phyloP scores from a whole-genome alignment of 2,888 invertebrate genomes.

The Drepanosiphum platanoidis region DNA sequence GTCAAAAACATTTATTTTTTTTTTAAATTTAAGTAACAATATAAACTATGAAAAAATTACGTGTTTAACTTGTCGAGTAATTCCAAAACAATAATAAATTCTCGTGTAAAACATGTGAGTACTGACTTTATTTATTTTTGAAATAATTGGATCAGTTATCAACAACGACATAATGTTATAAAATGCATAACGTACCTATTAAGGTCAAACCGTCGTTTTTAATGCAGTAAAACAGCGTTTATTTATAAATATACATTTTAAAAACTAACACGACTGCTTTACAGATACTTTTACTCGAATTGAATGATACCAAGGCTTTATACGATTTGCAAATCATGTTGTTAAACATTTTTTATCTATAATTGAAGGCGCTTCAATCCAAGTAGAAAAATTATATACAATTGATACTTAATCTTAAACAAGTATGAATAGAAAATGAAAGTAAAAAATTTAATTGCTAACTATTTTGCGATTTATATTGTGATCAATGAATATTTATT shows the following conservation, averaged over 20 bases:
- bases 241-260: constrained; percentile 12
- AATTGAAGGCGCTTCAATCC: no score
- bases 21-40: no score
- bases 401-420: no score
- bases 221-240: constrained; percentile 17
- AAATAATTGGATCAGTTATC: not conserved
- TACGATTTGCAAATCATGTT: not conserved
- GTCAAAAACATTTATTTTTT: not conserved
- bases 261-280: not conserved
- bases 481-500: no score
- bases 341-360: no score
- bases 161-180: not conserved
- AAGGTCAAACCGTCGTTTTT: constrained; percentile 22
- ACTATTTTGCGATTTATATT: no score
- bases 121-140: not conserved
- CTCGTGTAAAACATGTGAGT: no score
- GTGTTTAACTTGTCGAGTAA: not conserved
- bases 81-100: not conserved
- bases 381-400: no score
- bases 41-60: constrained; percentile 1
- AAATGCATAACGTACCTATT: not conserved
- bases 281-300: constrained; percentile 5
- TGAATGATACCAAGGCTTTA: constrained; percentile 3
- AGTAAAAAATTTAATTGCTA: no score
- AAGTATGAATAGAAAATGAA: no score